Percentiles rank a stretch among this genome's conserved stretches.
phyloP scores from a whole-genome alignment of 2,113 vertebrate genomes.

The Meriones unguiculatus region DNA sequence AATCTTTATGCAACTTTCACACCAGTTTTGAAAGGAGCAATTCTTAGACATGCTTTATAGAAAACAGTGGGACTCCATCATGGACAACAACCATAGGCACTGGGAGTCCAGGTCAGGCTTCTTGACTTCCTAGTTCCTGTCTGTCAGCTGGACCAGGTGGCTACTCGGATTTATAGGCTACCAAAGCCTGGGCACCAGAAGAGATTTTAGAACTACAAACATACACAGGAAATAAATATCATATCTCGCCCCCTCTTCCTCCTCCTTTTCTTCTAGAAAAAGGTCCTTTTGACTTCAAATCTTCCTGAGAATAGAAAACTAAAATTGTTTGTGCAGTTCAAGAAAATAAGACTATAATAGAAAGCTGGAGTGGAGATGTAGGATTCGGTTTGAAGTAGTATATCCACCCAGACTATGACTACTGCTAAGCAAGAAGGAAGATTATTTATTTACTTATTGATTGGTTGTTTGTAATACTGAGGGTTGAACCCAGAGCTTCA shows the following conservation, averaged over 20 bases:
- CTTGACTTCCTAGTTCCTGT: background rate
- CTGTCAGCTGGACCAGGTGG: background rate
- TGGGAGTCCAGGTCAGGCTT: background rate
- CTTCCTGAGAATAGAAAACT: background rate
- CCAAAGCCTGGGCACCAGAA: background rate
- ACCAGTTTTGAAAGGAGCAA: background rate
- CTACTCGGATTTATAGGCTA: background rate
- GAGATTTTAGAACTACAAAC: constrained; percentile 32
- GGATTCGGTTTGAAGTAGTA: background rate
- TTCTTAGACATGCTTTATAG: constrained; percentile 21
- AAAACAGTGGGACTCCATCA: background rate
- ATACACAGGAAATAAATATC: background rate
- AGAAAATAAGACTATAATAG: background rate
- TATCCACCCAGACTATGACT: background rate
- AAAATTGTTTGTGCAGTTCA: background rate
- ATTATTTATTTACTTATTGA: background rate
- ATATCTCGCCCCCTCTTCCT: background rate
- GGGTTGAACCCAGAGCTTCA: background rate
- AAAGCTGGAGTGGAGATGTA: background rate
- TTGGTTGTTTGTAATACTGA: background rate
- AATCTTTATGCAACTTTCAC: background rate
- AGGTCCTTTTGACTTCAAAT: background rate
- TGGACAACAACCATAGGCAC: background rate
- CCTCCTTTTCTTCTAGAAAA: background rate
- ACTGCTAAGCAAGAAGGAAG: background rate